Evolutionary conservation across 2,113 vertebrate species (phyloP), one percentile per base, ranked within the genome.

Genomic region (Pteropus alecto): DNA sequence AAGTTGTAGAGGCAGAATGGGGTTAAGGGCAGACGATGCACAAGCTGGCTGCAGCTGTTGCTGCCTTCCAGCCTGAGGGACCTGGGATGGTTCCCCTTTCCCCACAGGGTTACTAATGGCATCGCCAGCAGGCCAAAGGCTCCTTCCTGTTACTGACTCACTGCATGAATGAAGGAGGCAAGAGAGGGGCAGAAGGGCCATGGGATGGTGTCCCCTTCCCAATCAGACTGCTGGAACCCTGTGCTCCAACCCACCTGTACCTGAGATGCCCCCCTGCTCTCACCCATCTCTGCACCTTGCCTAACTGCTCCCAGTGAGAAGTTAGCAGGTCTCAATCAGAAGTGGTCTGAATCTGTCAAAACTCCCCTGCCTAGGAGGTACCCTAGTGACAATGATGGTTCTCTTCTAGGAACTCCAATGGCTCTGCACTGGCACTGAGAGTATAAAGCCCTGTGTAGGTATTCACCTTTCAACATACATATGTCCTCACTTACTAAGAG

Each of bases 131-230:
- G 61, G 77, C 70, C 46, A 24, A 58, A 14, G 43, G 51, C 67
- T 43, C 68, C 65, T 96, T 94, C 93, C 87, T 87, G 67, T 81
- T 70, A 28, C 79, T 85, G 92, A 95, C 73, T 97, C 24, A 48
- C n/a, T 24, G 14, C 2, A 2, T 14, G 38, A 61, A 67, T 26
- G 54, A 46, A 73, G 33, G 24, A 35, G 15, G 21, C 15, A 5
- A 22, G 83, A 61, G 46, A 51, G 28, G 61, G 73, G 77, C 14
- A 61, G 46, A 51, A 19, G 68, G 73, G 73, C 18, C 8, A 11
- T 11, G 24, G 76, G 60, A 33, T 30, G 70, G 28, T 24, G 16
- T 5, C 10, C 18, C 48, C 18, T 76, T 81, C 16, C 58, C 48
- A 41, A 33, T 41, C 13, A 13, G 81, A 38, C 24, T 56, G 41